Conservation (phyloP, 2,797 vertebrate species). For the Alca torda region DNA sequence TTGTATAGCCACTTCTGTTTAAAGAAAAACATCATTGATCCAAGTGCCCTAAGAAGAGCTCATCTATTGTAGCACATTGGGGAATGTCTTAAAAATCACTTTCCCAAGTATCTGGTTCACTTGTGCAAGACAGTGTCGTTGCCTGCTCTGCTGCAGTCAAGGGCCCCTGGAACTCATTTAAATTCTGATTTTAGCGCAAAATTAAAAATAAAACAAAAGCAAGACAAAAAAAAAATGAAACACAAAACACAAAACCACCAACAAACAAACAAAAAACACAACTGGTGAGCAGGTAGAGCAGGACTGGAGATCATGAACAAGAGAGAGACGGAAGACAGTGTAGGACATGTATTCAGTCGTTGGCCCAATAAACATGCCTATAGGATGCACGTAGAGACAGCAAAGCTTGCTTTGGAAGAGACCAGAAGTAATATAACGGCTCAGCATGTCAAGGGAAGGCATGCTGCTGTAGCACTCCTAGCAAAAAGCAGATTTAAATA, state of each 20-base stretch:
- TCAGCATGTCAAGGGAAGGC: not conserved
- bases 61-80: not conserved
- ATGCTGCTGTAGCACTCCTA: not conserved
- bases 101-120: not conserved
- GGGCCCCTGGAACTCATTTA: not conserved
- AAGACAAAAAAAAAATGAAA: not conserved
- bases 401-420: not conserved
- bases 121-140: not conserved
- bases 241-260: no score
- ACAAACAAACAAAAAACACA: no score
- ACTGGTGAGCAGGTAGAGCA: not conserved
- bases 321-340: not conserved
- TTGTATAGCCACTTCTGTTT: conserved; percentile 34
- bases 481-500: not conserved
- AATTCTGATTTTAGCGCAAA: not conserved
- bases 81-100: not conserved
- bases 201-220: not conserved
- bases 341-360: not conserved
- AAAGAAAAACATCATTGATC: conserved; percentile 31
- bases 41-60: not conserved
- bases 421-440: not conserved
- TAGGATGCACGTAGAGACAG: not conserved
- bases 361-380: accelerated
- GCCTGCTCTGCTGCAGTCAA: not conserved
- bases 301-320: not conserved